These are phyloP conservation scores for Tetheella fluctuosa DNA, from an alignment of 2,888 invertebrate genomes.

Conservation along the genomic window DNA sequence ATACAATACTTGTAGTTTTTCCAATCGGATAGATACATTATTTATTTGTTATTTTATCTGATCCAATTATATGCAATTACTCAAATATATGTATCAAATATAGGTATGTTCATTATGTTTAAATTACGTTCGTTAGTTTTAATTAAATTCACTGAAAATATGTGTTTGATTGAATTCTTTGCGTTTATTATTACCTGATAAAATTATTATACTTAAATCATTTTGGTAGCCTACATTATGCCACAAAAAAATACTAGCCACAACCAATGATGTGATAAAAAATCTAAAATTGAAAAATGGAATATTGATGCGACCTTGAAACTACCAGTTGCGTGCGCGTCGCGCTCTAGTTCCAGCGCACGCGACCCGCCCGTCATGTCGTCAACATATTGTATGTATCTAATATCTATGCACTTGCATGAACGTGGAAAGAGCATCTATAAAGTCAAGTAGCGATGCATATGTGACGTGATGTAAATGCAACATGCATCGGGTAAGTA, in stretches of 20 bases:
- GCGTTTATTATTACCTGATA: background rate
- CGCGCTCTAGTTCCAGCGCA: slow-evolving; percentile 57
- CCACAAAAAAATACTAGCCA: background rate
- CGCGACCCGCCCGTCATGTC: slow-evolving; percentile 40
- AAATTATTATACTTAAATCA: no score
- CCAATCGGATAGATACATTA: background rate
- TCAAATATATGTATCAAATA: no score
- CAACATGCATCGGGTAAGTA: background rate
- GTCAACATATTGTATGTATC: slow-evolving; percentile 24
- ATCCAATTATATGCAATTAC: background rate
- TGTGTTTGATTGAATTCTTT: background rate
- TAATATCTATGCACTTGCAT: slow-evolving; percentile 1
- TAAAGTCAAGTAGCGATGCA: no score
- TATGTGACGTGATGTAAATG: background rate
- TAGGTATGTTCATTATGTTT: background rate
- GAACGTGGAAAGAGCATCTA: background rate
- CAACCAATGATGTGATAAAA: background rate
- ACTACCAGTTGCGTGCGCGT: slow-evolving; percentile 43
- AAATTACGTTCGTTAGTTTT: background rate
- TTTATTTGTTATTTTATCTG: background rate
- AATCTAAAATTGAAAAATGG: slow-evolving; percentile 7
- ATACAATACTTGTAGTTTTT: background rate
- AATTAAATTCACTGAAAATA: background rate
- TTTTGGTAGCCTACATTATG: background rate
- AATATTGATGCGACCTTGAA: slow-evolving; percentile 49